Base-by-base conservation (phyloP, 2,113 vertebrate genomes). In the Hippocampus guttulatus region DNA sequence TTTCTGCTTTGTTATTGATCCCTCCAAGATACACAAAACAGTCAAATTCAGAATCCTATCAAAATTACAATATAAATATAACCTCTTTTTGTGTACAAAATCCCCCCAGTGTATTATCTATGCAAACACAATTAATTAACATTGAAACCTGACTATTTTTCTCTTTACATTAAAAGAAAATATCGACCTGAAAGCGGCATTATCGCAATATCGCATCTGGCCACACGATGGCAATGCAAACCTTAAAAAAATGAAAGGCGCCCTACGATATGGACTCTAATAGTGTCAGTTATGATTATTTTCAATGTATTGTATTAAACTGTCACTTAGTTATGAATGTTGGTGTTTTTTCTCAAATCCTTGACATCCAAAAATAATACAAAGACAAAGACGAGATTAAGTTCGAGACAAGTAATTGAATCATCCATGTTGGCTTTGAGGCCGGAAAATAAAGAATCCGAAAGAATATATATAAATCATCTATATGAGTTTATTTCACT, bases 171-270 rank as follows among this genome's bases (percentile, higher is more conserved):
- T 14, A 62, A 33, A 33, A 62, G 2, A 8, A n/a, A 21, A 16
- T 10, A 30, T 27, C 1, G n/a, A 47, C 33, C 2, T 30, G 18
- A 67, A 27, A 67, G 15, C 1, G 65, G 5, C 25, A 10, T 12
- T 70, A 33, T 71, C 57, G 2, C n/a, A 9, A 6, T 38, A 38
- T 15, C 40, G 1, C 7, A 15, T 77, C 30, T 75, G 66, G 52
- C 86, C 90, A 67, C 80, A 18, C 0, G 83, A 30, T 75, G 86
- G 84, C 79, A 67, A 12, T 70, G 43, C 72, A 43, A 8, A 61
- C 3, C 49, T 51, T 80, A 69, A 49, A 16, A 62, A 23, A 55
- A 23, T 9, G 21, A 18, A 61, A 5, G 25, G 16, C 5, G 5
- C 5, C 6, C 27, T 5, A 9, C 16, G 8, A 38, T 21, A 38